A percentile compares a stretch with the other conserved stretches of the same genome.
Evolutionary conservation across 2,797 vertebrate species (phyloP).

Genomic region (Notamacropus eugenii): DNA sequence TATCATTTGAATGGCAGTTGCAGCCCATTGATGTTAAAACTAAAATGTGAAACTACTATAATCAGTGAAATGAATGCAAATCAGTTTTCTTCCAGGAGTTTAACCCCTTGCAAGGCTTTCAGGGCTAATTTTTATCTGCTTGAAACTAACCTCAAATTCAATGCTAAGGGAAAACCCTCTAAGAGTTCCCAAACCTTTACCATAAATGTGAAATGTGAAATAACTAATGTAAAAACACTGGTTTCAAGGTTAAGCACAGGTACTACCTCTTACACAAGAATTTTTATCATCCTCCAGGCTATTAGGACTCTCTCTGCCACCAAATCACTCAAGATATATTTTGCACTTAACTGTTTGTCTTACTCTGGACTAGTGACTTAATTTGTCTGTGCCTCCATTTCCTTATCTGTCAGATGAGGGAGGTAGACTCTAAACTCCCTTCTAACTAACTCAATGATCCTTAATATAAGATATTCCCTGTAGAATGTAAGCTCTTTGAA

Average conservation of each 20-base stretch:
- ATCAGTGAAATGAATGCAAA: slow-evolving; percentile 76
- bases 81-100: slow-evolving; percentile 15
- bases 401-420: background rate
- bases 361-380: background rate
- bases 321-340: background rate
- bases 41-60: slow-evolving; percentile 66
- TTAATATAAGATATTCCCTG: background rate
- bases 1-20: slow-evolving; percentile 82
- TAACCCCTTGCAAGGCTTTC: slow-evolving; percentile 4
- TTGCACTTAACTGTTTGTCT: background rate
- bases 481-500: background rate
- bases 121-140: background rate
- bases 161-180: background rate
- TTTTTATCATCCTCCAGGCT: background rate
- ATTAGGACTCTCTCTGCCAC: background rate
- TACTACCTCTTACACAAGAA: background rate
- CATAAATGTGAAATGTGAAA: background rate
- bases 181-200: background rate
- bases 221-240: background rate
- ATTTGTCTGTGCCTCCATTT: background rate
- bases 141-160: background rate
- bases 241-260: background rate
- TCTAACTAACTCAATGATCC: background rate
- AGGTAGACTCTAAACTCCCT: background rate
- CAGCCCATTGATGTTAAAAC: slow-evolving; percentile 74